These are phyloP conservation scores for Candoia aspera DNA, from an alignment of 2,113 vertebrate genomes.

Conservation along the genomic window DNA sequence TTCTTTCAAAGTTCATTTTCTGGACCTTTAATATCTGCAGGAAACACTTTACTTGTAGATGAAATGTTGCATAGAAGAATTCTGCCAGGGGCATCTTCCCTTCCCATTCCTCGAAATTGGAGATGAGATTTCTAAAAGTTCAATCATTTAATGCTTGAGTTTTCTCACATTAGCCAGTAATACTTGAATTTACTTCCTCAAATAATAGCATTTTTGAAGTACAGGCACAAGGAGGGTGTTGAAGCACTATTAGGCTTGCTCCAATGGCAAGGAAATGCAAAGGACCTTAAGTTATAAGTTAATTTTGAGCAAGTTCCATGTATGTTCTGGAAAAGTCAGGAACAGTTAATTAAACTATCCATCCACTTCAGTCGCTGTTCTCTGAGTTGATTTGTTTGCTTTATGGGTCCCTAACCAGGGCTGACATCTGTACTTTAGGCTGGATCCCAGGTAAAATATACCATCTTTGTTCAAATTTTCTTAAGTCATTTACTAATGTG, in stretches of 20 bases:
- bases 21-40: slow-evolving; percentile 56
- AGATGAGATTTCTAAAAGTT: slow-evolving; percentile 23
- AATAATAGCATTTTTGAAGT: slow-evolving; percentile 2
- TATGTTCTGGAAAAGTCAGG: not conserved
- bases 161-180: not conserved
- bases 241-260: not conserved
- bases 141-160: slow-evolving; percentile 22
- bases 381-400: not conserved
- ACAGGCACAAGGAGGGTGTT: not conserved
- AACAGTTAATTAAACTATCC: not conserved
- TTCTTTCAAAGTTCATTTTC: slow-evolving; percentile 62
- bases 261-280: not conserved
- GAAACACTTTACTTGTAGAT: slow-evolving; percentile 60
- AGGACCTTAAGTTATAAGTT: not conserved
- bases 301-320: not conserved
- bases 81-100: slow-evolving; percentile 5
- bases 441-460: not conserved
- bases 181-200: slow-evolving; percentile 11
- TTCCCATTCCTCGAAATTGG: slow-evolving; percentile 19
- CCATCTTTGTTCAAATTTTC: not conserved
- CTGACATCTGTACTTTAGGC: not conserved
- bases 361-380: not conserved
- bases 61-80: slow-evolving; percentile 44
- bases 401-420: not conserved
- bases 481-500: not conserved